Percentiles rank a stretch among this genome's conserved stretches.
Evolutionary conservation across 2,888 invertebrate species (phyloP).

Genomic region (Caenorhabditis sp.): DNA sequence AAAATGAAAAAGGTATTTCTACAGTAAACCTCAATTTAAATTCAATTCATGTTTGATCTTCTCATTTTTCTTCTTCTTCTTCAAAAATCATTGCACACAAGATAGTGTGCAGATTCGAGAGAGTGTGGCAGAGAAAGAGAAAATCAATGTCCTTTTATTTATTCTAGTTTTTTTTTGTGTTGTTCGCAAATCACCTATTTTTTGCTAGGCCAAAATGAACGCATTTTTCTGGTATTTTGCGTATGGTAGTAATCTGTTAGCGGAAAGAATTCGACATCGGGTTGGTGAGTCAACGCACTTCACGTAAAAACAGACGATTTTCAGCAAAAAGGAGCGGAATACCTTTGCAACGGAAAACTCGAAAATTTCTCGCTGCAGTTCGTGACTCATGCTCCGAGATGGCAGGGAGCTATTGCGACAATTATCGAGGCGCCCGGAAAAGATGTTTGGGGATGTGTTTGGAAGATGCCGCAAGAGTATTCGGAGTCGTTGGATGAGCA

Average conservation of each 20-base stretch:
- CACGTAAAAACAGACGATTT: slow-evolving; percentile 11
- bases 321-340: slow-evolving; percentile 64
- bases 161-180: too few species aligned
- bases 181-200: not conserved
- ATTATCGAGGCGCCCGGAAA: slow-evolving; percentile 23
- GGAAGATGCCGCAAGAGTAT: slow-evolving; percentile 56
- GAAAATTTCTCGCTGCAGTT: slow-evolving; percentile 56
- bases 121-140: not conserved
- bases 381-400: slow-evolving; percentile 53
- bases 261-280: slow-evolving; percentile 62
- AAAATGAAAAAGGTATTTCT: too few species aligned
- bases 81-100: not conserved
- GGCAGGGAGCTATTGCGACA: slow-evolving; percentile 66
- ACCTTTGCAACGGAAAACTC: slow-evolving; percentile 52
- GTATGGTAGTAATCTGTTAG: slow-evolving; percentile 63
- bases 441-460: slow-evolving; percentile 64
- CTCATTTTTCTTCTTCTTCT: not conserved
- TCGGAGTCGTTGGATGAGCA: slow-evolving; percentile 59
- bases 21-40: not conserved
- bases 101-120: not conserved
- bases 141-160: not conserved
- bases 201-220: not conserved
- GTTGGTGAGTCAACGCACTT: too few species aligned
- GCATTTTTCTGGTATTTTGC: slow-evolving; percentile 66
- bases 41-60: not conserved